Conservation (phyloP, 2,888 invertebrate genomes). For the Gastrophysa polygoni region DNA sequence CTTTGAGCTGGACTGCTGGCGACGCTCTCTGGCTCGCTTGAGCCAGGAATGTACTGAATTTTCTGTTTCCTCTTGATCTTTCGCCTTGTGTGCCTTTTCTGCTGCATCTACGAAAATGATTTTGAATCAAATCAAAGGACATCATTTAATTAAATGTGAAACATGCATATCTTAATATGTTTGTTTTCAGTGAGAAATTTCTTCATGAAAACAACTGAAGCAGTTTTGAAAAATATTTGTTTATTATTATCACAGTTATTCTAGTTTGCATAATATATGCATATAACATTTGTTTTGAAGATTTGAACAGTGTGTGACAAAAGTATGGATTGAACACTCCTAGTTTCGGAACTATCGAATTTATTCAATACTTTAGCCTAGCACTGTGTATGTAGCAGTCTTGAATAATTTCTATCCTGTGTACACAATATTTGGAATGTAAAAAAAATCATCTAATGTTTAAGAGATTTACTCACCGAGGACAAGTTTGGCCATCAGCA, state of each 20-base stretch:
- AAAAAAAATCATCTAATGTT: background rate
- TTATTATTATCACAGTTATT: too few species aligned
- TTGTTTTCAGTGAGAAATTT: background rate
- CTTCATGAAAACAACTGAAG: background rate
- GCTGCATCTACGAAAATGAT: constrained; percentile 6
- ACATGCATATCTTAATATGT: background rate
- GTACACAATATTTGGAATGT: background rate
- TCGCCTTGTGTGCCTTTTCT: constrained; percentile 4
- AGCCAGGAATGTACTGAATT: constrained; percentile 5
- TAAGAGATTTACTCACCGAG: background rate
- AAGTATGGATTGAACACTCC: too few species aligned
- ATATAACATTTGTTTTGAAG: background rate
- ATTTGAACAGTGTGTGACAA: too few species aligned
- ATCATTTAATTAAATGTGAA: background rate
- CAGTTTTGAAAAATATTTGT: background rate
- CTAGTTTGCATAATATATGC: background rate
- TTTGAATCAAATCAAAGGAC: background rate
- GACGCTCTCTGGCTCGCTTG: constrained; percentile 10
- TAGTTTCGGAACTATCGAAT: too few species aligned
- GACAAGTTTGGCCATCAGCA: constrained; percentile 2
- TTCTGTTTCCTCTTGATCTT: background rate
- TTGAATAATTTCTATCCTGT: background rate
- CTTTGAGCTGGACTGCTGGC: constrained; percentile 3
- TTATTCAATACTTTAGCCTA: too few species aligned
- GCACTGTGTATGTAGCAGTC: background rate